phyloP scores from a whole-genome alignment of 2,113 vertebrate species.

The Thermophis baileyi region DNA sequence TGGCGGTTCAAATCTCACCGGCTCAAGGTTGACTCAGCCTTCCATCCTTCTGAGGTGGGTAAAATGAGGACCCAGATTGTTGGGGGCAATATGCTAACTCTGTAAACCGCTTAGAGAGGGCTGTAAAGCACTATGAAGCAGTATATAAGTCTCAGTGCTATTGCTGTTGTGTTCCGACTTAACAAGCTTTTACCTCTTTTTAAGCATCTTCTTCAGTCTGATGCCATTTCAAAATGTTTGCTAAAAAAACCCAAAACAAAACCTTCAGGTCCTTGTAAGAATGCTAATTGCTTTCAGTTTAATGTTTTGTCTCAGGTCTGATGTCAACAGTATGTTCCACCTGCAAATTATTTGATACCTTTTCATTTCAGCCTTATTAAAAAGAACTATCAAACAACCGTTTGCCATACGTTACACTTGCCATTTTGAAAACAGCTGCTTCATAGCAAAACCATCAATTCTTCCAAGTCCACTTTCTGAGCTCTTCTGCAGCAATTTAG shows the following conservation, averaged over 20 bases:
- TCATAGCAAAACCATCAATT: neutral
- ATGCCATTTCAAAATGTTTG: neutral
- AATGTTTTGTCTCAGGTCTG: neutral
- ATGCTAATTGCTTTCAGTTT: conserved; percentile 9
- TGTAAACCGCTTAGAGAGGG: too few species aligned
- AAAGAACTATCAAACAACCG: neutral
- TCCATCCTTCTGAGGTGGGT: too few species aligned
- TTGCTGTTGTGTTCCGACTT: too few species aligned
- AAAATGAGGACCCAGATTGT: too few species aligned
- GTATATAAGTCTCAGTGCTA: too few species aligned
- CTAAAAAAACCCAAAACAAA: neutral
- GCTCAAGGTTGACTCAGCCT: too few species aligned
- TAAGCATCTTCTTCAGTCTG: neutral
- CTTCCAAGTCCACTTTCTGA: neutral
- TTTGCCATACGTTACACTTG: neutral
- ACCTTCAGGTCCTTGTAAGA: neutral
- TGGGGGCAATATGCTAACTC: too few species aligned
- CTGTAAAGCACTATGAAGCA: too few species aligned
- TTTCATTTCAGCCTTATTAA: neutral
- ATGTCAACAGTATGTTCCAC: neutral
- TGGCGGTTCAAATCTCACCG: too few species aligned
- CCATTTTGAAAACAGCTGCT: neutral
- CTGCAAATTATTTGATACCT: neutral
- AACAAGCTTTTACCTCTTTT: neutral
- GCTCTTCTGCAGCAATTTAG: neutral